A percentile compares a stretch with the other conserved stretches of the same genome.
phyloP scores from a whole-genome alignment of 2,888 invertebrate genomes.

The Pecten maximus region DNA sequence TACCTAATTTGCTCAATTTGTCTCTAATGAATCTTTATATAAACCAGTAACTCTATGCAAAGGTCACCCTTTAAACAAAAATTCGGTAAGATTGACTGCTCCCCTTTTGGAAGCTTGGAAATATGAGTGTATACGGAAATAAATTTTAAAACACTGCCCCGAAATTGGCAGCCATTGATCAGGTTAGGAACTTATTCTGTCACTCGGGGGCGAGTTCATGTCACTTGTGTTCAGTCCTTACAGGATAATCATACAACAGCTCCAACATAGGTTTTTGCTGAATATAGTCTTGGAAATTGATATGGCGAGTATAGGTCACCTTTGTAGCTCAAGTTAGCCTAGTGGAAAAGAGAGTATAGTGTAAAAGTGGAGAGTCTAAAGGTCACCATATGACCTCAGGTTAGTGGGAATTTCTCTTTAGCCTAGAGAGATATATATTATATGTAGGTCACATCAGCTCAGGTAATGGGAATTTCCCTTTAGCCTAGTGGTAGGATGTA shows the following conservation, averaged over 20 bases:
- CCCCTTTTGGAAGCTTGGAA: not conserved
- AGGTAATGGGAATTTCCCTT: too few relatives aligned
- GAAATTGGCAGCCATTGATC: not conserved
- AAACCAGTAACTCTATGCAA: not conserved
- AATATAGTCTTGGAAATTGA: not conserved
- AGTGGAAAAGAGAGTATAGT: too few relatives aligned
- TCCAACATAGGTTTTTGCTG: not conserved
- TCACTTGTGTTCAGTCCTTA: not conserved
- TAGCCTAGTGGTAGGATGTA: too few relatives aligned
- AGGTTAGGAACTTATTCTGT: not conserved
- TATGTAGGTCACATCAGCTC: too few relatives aligned
- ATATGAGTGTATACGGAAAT: conserved; percentile 9
- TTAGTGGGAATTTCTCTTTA: too few relatives aligned
- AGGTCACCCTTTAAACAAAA: not conserved
- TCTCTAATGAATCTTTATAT: conserved; percentile 19
- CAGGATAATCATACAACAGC: not conserved
- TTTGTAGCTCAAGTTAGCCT: too few relatives aligned
- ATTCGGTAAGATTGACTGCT: not conserved
- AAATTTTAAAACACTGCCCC: not conserved
- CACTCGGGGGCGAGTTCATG: not conserved
- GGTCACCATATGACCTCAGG: too few relatives aligned
- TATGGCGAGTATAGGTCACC: not conserved
- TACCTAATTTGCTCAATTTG: conserved; percentile 9
- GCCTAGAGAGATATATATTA: too few relatives aligned
- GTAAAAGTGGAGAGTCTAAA: too few relatives aligned